Conservation (phyloP, 2,113 vertebrate genomes). For the Echinops telfairi region DNA sequence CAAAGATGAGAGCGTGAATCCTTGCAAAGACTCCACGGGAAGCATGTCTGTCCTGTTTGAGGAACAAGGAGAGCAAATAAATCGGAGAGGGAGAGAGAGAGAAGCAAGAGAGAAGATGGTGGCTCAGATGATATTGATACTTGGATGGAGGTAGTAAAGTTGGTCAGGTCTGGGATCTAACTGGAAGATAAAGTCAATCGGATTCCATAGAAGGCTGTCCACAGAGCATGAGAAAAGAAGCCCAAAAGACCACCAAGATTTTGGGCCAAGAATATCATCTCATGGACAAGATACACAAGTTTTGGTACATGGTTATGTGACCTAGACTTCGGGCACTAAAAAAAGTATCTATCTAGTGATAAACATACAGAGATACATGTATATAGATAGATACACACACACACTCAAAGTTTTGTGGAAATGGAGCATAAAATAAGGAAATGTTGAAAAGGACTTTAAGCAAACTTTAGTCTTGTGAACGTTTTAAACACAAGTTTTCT, state of each 20-base stretch:
- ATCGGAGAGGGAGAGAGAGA: background rate
- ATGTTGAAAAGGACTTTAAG: conserved; percentile 12
- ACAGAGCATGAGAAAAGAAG: background rate
- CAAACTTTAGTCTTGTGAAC: background rate
- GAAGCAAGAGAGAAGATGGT: background rate
- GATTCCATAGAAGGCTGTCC: background rate
- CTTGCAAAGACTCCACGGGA: background rate
- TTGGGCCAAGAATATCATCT: background rate
- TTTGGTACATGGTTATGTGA: background rate
- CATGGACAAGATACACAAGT: background rate
- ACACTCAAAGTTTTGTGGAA: conserved; percentile 24
- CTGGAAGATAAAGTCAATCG: background rate
- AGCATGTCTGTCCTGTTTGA: background rate
- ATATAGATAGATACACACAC: background rate
- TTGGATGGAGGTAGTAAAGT: no score
- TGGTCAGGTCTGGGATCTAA: background rate
- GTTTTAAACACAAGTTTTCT: background rate
- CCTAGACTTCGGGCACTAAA: background rate
- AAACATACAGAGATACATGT: no score
- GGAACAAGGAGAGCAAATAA: background rate
- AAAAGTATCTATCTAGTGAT: background rate
- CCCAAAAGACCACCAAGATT: background rate
- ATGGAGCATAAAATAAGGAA: background rate
- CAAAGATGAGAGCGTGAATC: background rate
- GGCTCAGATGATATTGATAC: background rate